Base-by-base conservation (phyloP, 2,888 invertebrate genomes). In the Eupeodes luniger region DNA sequence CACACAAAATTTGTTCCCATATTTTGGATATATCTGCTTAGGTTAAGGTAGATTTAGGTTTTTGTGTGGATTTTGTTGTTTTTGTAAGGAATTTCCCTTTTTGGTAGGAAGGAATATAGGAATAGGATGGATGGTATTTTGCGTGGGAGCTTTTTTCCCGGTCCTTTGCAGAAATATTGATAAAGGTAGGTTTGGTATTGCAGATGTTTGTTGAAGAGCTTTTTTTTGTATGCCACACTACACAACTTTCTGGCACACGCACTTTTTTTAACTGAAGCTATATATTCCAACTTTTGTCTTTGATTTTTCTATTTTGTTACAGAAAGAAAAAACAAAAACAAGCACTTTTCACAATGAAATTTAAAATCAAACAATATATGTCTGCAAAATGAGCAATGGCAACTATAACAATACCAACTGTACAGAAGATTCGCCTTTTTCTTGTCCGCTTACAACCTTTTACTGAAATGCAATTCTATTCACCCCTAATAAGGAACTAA, bases 401-500 rank as follows among this genome's bases (percentile, higher is more conserved):
- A 69, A 16, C 62, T 62, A 49, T 47, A 47, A 40, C 40, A 5
- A 40, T 14, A 6, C 57, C n/a, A 47, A 47, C 59, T 59, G 44
- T 61, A 47, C 64, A 51, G 44, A 47, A 49, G 72, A 72, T 51
- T 69, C 34, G 47, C 59, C 34, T 61, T 27, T 59, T 81, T 72
- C 53, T 55, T 62, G 27, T 40, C 51, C 44, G 67, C 76, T 67
- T 75, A 16, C 36, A 55, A 14, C 47, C 44, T n/a, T 36, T 61
- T 19, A 62, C 62, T 57, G 51, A 72, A 78, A 47, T 87, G 87
- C 80, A 83, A 72, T 75, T 62, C 72, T 74, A 69, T 62, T 77
- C 47, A 83, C 83, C 83, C 83, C 83, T 87, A 77, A 77, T 61
- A 72, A 79, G 67, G 16, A 79, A 77, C 72, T 72, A 62, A 72